Base-by-base conservation (phyloP, 2,797 vertebrate species). In the Neosalanx taihuensis region DNA sequence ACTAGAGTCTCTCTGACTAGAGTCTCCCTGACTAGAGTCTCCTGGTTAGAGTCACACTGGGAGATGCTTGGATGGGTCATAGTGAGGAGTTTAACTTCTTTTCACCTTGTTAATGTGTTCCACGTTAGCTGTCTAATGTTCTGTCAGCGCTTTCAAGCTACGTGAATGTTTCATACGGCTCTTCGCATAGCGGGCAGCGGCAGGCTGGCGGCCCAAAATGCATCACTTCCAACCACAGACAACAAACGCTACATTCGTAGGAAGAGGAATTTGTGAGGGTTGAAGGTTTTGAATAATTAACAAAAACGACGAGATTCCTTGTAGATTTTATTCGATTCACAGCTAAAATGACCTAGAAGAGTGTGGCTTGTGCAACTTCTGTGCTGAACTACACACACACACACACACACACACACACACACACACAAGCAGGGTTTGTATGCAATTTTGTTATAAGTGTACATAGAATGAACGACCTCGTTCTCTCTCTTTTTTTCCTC, bases 221-320 rank as follows among this genome's bases (percentile, higher is more conserved):
- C 20, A 23, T 57, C 20, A 57, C 56, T 23, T 57, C 1, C 17
- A n/a, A 17, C 17, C 31, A 35, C 33, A 30, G 7, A 23, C 70
- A 30, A 60, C 7, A 4, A 30, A 60, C 7, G 3, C 26, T 64
- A 71, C 46, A 58, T 84, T 23, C n/a, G 10, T n/a, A 64, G 17
- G 10, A 18, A 17, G 41, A 15, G 13, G 7, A 29, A 17, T 29
- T 73, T 81, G 75, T 76, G 83, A 84, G 64, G 82, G 65, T 68
- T 26, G 23, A 26, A 73, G 46, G 6, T 53, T 58, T 46, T 53
- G 23, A 62, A 69, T 61, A 60, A 75, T 53, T 53, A 17, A 17
- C 17, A 46, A 46, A 46, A 7, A 53, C 17, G 13, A 53, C 4
- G 15, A 53, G 13, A 3, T 6, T 18, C 51, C 51, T 7, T 53